Evolutionary conservation across 1,140 invertebrate genomes (phyloP).

Genomic region (Drosophila nigrodunni): DNA sequence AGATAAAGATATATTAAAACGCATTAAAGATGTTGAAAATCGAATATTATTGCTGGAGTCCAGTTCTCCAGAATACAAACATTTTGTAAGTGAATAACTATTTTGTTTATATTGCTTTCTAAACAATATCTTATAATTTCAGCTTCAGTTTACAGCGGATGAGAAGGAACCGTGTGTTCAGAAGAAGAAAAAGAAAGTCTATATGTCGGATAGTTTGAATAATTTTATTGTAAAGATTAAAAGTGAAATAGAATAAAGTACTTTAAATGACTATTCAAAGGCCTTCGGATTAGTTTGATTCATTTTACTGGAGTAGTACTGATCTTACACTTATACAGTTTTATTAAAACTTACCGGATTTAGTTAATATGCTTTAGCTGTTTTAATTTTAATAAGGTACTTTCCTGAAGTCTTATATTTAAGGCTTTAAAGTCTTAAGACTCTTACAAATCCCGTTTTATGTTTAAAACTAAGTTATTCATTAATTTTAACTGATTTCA

Average conservation of each 20-base stretch:
- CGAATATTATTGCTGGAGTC: constrained; percentile 88
- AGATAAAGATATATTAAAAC: constrained; percentile 86
- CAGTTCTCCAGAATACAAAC: constrained; percentile 89
- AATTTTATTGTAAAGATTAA: constrained; percentile 22
- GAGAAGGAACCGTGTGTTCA: background rate
- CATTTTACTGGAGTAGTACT: too few relatives aligned
- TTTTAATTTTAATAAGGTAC: background rate
- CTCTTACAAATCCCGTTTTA: background rate
- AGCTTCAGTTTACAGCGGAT: constrained; percentile 38
- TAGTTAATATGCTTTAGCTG: background rate
- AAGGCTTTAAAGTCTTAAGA: background rate
- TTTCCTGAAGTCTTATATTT: background rate
- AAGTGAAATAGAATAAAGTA: constrained; percentile 13
- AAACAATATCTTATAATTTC: constrained; percentile 14
- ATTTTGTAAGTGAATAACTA: constrained; percentile 85
- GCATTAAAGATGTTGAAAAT: constrained; percentile 89
- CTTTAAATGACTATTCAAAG: background rate
- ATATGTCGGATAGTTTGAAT: constrained; percentile 17
- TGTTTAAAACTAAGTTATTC: too few relatives aligned
- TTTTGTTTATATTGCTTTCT: background rate
- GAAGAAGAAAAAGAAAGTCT: constrained; percentile 23
- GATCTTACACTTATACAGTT: too few relatives aligned
- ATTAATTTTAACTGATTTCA: too few relatives aligned
- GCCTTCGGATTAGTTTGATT: too few relatives aligned
- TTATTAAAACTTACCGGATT: too few relatives aligned